These are phyloP conservation scores for Lichenostomus cassidix DNA, from an alignment of 2,113 vertebrate genomes.

Conservation along the genomic window DNA sequence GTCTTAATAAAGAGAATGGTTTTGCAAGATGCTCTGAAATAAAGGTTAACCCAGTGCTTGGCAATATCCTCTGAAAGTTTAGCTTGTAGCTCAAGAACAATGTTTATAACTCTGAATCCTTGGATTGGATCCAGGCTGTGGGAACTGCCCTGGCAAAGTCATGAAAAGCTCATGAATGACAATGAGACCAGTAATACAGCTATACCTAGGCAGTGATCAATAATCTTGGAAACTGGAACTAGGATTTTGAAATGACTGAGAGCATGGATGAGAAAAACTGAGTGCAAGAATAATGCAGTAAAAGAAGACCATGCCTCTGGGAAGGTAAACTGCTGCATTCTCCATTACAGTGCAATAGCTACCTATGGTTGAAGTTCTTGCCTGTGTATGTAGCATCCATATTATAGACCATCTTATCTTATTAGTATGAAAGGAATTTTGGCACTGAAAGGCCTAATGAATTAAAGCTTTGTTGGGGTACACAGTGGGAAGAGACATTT, in stretches of 20 bases:
- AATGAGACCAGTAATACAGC: not conserved
- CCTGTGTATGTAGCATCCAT: not conserved
- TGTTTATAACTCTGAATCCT: not conserved
- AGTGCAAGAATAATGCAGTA: not conserved
- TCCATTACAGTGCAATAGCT: not conserved
- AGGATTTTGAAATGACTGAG: not conserved
- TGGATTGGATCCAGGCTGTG: not conserved
- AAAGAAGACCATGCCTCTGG: not conserved
- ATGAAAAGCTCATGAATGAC: not conserved
- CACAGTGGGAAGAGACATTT: not conserved
- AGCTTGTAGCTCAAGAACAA: not conserved
- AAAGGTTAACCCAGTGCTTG: not conserved
- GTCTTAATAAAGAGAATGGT: not conserved
- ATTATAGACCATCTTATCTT: not conserved
- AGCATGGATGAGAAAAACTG: not conserved
- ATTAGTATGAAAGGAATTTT: constrained; percentile 10
- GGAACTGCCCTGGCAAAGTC: not conserved
- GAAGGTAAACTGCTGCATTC: not conserved
- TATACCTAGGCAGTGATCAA: not conserved
- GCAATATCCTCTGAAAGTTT: not conserved
- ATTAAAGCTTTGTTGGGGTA: not conserved
- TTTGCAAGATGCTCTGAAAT: not conserved
- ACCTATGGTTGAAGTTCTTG: not conserved
- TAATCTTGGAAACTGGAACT: not conserved
- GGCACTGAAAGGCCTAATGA: not conserved